A percentile compares a stretch with the other conserved stretches of the same genome.
These are phyloP conservation scores for Protophormia terraenovae DNA, from an alignment of 2,888 invertebrate genomes.

Conservation along the genomic window DNA sequence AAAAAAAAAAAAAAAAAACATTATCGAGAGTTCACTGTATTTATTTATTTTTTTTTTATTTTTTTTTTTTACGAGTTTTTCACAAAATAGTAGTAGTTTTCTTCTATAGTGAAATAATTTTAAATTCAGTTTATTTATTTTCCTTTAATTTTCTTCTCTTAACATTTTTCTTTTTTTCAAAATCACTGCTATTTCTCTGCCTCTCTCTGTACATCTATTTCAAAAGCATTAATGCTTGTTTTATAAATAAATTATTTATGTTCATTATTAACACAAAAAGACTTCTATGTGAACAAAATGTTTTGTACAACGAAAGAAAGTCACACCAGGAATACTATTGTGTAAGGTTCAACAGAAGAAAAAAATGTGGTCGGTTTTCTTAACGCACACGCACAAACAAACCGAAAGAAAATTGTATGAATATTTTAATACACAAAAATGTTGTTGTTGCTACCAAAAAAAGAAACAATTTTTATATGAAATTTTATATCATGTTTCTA, in stretches of 20 bases:
- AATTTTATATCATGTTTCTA: background rate
- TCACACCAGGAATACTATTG: constrained; percentile 73
- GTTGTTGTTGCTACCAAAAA: background rate
- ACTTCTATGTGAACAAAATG: background rate
- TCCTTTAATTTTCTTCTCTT: too few species aligned
- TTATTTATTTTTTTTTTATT: too few species aligned
- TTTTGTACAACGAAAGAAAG: constrained; percentile 27
- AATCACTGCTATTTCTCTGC: background rate
- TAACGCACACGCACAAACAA: background rate
- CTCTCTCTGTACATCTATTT: background rate
- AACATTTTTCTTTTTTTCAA: too few species aligned
- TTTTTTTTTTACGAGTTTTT: too few species aligned
- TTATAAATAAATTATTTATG: background rate
- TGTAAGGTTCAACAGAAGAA: constrained; percentile 73
- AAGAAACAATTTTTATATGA: background rate
- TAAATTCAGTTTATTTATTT: too few species aligned
- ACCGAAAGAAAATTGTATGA: background rate
- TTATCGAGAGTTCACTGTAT: too few species aligned
- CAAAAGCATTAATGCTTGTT: background rate
- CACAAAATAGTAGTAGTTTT: too few species aligned
- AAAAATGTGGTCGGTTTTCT: background rate
- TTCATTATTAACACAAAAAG: background rate
- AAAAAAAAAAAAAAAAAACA: too few species aligned
- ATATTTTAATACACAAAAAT: background rate
- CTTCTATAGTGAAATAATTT: too few species aligned